phyloP scores from a whole-genome alignment of 2,888 invertebrate species.

The Apamea anceps region DNA sequence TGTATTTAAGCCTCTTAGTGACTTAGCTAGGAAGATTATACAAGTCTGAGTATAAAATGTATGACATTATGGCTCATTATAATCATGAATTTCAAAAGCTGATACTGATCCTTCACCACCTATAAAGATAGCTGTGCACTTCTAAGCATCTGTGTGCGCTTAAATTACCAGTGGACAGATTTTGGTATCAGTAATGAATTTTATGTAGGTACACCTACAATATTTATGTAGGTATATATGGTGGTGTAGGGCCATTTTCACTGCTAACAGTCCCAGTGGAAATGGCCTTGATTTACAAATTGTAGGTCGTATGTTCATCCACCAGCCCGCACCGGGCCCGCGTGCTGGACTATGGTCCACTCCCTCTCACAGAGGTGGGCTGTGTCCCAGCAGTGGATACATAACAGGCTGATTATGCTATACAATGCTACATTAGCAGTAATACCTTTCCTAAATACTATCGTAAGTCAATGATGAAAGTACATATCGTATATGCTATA shows the following conservation, averaged over 20 bases:
- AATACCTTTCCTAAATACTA: background rate
- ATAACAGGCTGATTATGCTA: background rate
- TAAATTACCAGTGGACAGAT: background rate
- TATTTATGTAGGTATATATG: background rate
- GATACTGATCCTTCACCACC: background rate
- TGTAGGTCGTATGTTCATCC: too few relatives aligned
- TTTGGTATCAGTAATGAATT: background rate
- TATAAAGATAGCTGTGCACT: background rate
- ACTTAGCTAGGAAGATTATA: background rate
- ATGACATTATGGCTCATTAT: background rate
- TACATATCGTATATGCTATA: background rate
- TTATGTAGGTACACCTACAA: background rate
- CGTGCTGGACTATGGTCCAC: too few relatives aligned
- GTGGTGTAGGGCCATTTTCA: too few relatives aligned
- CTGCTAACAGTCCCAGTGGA: background rate
- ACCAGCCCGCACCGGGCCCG: too few relatives aligned
- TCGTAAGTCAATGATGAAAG: background rate
- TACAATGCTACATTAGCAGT: background rate
- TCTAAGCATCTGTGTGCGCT: background rate
- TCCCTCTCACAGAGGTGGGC: too few relatives aligned
- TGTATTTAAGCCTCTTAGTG: background rate
- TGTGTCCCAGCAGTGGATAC: too few relatives aligned
- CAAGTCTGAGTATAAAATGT: background rate
- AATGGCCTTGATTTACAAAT: too few relatives aligned
- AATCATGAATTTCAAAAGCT: background rate